Conservation (phyloP, 35 echinoderm and acorn worm species). For the Stichopus chloronotus region DNA sequence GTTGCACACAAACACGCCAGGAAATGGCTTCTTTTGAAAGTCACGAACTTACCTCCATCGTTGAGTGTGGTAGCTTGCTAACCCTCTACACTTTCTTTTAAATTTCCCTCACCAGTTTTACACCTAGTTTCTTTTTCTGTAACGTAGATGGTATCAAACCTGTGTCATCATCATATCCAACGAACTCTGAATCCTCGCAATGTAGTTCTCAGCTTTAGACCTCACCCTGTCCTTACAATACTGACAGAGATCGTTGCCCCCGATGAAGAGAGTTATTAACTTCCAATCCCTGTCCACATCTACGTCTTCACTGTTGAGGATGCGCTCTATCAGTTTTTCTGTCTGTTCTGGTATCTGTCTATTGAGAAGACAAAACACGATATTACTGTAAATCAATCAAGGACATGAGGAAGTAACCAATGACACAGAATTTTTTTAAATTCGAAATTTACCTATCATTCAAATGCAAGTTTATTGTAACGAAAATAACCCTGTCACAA, state of each 20-base stretch:
- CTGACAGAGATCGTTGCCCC: slow-evolving; percentile 77
- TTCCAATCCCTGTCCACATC: slow-evolving; percentile 74
- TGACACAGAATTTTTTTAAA: background rate
- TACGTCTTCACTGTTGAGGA: slow-evolving; percentile 26
- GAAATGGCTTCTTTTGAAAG: too few relatives aligned
- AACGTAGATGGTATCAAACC: background rate
- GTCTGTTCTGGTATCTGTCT: slow-evolving; percentile 73
- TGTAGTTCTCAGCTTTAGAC: slow-evolving; percentile 55
- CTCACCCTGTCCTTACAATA: slow-evolving; percentile 65
- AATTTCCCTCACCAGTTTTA: too few relatives aligned
- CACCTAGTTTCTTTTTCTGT: too few relatives aligned
- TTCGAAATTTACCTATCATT: background rate
- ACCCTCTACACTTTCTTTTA: too few relatives aligned
- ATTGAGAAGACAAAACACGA: background rate
- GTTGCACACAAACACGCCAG: too few relatives aligned
- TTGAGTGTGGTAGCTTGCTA: too few relatives aligned
- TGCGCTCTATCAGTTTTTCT: slow-evolving; percentile 58
- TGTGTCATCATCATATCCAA: slow-evolving; percentile 62
- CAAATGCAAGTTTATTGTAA: too few relatives aligned
- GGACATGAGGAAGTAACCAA: background rate
- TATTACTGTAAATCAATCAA: background rate
- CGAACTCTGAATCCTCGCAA: slow-evolving; percentile 52
- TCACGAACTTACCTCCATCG: too few relatives aligned
- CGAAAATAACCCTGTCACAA: too few relatives aligned
- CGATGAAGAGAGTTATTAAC: slow-evolving; percentile 76